Conservation (phyloP, 2,888 invertebrate genomes). For the Ischnura elegans region DNA sequence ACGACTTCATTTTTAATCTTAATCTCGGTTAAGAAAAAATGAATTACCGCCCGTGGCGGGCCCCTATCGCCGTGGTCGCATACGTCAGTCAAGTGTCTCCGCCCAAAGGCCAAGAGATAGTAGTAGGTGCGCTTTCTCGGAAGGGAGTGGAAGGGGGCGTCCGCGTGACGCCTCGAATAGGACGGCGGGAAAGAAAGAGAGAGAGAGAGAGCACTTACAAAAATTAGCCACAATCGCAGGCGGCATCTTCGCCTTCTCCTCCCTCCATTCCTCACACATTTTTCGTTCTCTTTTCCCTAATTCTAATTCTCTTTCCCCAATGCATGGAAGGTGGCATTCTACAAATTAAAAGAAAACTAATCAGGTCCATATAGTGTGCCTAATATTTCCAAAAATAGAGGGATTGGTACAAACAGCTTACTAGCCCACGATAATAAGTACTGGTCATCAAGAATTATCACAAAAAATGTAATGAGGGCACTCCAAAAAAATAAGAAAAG, state of each 20-base stretch:
- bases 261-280: neutral
- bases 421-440: too few relatives aligned
- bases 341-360: too few relatives aligned
- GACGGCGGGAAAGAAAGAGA: too few relatives aligned
- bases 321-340: too few relatives aligned
- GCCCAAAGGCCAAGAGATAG: neutral
- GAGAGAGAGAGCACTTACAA: slow-evolving; percentile 63
- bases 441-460: too few relatives aligned
- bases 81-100: slow-evolving; percentile 36
- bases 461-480: too few relatives aligned
- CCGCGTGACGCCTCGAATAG: slow-evolving; percentile 27
- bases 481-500: too few relatives aligned
- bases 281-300: neutral
- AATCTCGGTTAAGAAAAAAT: slow-evolving; percentile 48
- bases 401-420: too few relatives aligned
- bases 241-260: slow-evolving; percentile 41
- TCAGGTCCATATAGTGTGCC: too few relatives aligned
- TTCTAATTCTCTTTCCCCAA: neutral
- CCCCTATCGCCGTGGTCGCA: slow-evolving; percentile 22
- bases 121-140: slow-evolving; percentile 21
- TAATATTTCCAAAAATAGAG: too few relatives aligned
- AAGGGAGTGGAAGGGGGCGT: neutral
- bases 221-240: slow-evolving; percentile 41
- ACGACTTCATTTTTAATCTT: slow-evolving; percentile 52
- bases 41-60: slow-evolving; percentile 28